phyloP scores from a whole-genome alignment of 2,888 invertebrate species.

The Phanerotoma sp. region DNA sequence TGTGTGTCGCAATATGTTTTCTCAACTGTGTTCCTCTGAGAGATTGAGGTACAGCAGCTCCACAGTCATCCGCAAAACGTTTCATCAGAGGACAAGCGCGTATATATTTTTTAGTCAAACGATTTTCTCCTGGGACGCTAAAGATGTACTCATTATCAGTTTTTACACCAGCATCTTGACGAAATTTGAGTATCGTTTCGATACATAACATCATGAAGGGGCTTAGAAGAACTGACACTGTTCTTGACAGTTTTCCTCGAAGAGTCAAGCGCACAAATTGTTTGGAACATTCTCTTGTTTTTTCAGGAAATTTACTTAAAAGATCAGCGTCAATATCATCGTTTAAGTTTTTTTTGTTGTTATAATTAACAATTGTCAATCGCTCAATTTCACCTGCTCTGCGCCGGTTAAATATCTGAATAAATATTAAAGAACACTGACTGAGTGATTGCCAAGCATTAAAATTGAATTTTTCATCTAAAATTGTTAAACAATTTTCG shows the following conservation, averaged over 20 bases:
- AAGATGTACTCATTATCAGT: constrained; percentile 21
- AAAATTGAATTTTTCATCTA: constrained; percentile 3
- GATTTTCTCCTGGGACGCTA: constrained; percentile 12
- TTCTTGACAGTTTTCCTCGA: constrained; percentile 17
- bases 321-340: no score
- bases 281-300: background rate
- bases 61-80: constrained; percentile 17
- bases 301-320: background rate
- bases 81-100: constrained; percentile 15
- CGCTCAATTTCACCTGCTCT: constrained; percentile 17
- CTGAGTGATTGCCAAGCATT: constrained; percentile 4
- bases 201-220: background rate
- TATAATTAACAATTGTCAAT: no score
- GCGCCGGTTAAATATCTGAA: constrained; percentile 16
- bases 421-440: constrained; percentile 3
- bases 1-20: constrained; percentile 21
- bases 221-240: constrained; percentile 20
- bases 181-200: constrained; percentile 6
- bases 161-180: constrained; percentile 6
- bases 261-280: constrained; percentile 14
- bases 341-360: background rate
- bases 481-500: background rate
- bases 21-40: constrained; percentile 12
- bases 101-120: constrained; percentile 8
- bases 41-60: constrained; percentile 15